Base-by-base conservation (phyloP, 2,797 vertebrate genomes). In the Semaprochilodus insignis region DNA sequence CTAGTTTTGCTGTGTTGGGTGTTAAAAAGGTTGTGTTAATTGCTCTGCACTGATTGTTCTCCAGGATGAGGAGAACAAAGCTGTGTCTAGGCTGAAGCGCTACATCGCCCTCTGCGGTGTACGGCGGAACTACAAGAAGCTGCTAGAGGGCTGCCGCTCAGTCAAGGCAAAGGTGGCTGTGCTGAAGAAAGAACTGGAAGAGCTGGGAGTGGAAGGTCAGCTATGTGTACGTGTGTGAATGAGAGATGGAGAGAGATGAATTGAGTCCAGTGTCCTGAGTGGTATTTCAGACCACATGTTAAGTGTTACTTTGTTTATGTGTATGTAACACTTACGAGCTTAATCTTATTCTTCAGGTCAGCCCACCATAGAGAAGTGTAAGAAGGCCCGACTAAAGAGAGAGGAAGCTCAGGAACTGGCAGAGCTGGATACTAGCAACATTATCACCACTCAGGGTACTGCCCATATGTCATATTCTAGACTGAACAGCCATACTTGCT, bases 21-120 rank as follows among this genome's bases (percentile, higher is more conserved):
- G 1, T 44, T 10, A 2, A 6, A 44, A 44, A 44, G 40, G 8
- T 6, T 6, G 40, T 44, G 8, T 44, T 44, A 44, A 10, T 31
- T 31, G 31, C 31, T 31, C 27, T 4, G 1, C 48, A 11, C 13
- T 21, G n/a, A 21, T 75, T 75, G 19, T 15, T 25, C 14, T 1
- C 51, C 83, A 91, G 90, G 89, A 88, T 2, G 89, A 93, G 0
- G 93, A 95, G 16, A 36, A 96, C 75, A 95, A 93, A 34, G 77
- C 94, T 0, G 87, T 98, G 7, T 71, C 80, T 1, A 93, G 94
- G 60, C 93, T 98, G 27, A 98, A 97, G 86, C 96, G 92, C 27
- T 97, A 95, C 87, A 96, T 98, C 21, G 1, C 92, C 51, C 93
- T 96, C 55, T 97, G 97, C 80, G 96, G 97, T 0, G 95, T 90